A percentile compares a stretch with the other conserved stretches of the same genome.
These are phyloP conservation scores for Propithecus perrieri DNA, from an alignment of 2,797 vertebrate species.

Conservation along the genomic window DNA sequence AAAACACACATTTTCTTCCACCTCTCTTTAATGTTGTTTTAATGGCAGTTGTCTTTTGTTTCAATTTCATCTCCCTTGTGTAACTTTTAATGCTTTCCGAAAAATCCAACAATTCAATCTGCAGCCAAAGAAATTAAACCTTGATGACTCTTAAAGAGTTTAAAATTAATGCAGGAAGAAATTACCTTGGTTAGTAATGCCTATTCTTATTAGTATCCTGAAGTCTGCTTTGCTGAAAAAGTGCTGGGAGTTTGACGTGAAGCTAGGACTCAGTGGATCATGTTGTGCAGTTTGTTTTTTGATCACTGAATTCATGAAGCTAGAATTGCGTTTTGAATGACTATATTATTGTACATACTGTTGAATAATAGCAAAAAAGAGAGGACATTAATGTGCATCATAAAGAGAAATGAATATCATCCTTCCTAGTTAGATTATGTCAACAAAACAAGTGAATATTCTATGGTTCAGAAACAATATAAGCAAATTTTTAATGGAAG, in stretches of 20 bases:
- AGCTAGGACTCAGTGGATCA: constrained; percentile 71
- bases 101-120: constrained; percentile 77
- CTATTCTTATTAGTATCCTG: constrained; percentile 79
- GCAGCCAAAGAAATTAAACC: constrained; percentile 80
- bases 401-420: constrained; percentile 42
- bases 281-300: constrained; percentile 50
- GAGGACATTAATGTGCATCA: constrained; percentile 1
- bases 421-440: constrained; percentile 10
- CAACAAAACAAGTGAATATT: constrained; percentile 30
- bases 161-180: constrained; percentile 82
- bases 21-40: constrained; percentile 44
- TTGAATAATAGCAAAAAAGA: constrained; percentile 56
- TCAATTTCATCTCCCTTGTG: constrained; percentile 68
- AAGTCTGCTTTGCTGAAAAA: constrained; percentile 76
- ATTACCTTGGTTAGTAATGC: constrained; percentile 82
- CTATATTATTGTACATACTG: background rate
- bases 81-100: constrained; percentile 78
- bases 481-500: constrained; percentile 47
- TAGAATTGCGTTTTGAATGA: constrained; percentile 74
- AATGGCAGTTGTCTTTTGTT: constrained; percentile 61
- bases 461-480: constrained; percentile 11
- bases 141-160: constrained; percentile 82
- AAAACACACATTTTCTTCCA: background rate
- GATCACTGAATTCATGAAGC: constrained; percentile 73
- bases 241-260: constrained; percentile 67